Evolutionary conservation across 2,113 vertebrate species (phyloP).

Genomic region (rabbit (Oryctolagus cuniculus)): DNA sequence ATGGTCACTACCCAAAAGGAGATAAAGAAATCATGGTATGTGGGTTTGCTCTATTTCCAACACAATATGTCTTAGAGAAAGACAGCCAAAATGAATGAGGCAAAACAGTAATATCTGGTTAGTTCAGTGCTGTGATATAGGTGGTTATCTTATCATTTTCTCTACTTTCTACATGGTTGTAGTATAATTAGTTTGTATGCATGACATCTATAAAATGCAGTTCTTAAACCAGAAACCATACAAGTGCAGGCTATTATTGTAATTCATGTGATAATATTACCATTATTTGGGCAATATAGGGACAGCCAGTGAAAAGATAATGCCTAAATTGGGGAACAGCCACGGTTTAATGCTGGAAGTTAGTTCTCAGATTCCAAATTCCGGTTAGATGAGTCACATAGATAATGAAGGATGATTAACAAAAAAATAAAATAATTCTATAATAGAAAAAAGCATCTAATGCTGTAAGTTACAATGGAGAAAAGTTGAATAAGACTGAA

Average conservation of each 20-base stretch:
- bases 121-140: neutral
- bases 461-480: constrained; percentile 9
- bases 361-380: constrained; percentile 2
- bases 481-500: constrained; percentile 44
- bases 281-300: neutral
- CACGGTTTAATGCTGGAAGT: neutral
- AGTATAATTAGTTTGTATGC: constrained; percentile 22
- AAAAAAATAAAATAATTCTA: neutral
- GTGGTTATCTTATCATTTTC: constrained; percentile 17
- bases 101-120: neutral
- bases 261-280: neutral
- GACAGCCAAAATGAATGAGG: constrained; percentile 24
- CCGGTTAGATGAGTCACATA: neutral
- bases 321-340: neutral
- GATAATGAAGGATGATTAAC: neutral
- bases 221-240: constrained; percentile 34
- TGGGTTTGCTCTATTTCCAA: constrained; percentile 32
- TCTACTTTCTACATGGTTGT: neutral
- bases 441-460: neutral
- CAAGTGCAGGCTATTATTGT: neutral
- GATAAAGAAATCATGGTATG: neutral
- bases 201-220: constrained; percentile 3
- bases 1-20: neutral
- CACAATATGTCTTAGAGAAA: neutral
- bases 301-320: neutral